Conservation (phyloP, 2,888 invertebrate species). For the Autographa pulchrina region DNA sequence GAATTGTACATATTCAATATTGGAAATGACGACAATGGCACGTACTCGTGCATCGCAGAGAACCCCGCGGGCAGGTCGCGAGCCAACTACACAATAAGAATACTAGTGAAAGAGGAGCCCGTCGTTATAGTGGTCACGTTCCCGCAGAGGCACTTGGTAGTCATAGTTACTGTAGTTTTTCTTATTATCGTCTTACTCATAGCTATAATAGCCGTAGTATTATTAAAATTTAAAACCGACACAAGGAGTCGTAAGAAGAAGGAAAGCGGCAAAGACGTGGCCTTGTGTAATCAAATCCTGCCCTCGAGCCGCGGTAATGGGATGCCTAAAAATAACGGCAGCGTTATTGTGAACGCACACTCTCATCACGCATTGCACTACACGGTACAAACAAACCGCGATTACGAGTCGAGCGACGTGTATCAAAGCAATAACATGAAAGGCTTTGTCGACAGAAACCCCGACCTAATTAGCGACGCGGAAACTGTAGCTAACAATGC, state of each 20-base stretch:
- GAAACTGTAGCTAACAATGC: slow-evolving; percentile 89
- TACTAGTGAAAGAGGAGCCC: slow-evolving; percentile 93
- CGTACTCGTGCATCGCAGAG: slow-evolving; percentile 95
- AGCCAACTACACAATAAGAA: slow-evolving; percentile 94
- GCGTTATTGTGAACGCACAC: slow-evolving; percentile 88
- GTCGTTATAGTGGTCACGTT: slow-evolving; percentile 91
- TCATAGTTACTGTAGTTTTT: slow-evolving; percentile 91
- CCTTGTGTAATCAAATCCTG: slow-evolving; percentile 89
- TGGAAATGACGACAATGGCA: slow-evolving; percentile 94
- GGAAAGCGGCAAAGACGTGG: slow-evolving; percentile 90
- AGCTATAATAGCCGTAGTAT: slow-evolving; percentile 91
- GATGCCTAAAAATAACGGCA: slow-evolving; percentile 89
- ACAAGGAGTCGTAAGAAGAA: slow-evolving; percentile 87
- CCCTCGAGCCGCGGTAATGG: slow-evolving; percentile 84
- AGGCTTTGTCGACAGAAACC: slow-evolving; percentile 92
- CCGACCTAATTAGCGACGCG: slow-evolving; percentile 94
- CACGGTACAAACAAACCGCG: slow-evolving; percentile 84
- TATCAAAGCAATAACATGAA: slow-evolving; percentile 86
- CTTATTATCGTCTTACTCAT: slow-evolving; percentile 91
- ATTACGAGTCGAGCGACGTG: slow-evolving; percentile 89
- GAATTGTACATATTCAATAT: slow-evolving; percentile 94
- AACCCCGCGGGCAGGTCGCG: slow-evolving; percentile 94
- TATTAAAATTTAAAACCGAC: slow-evolving; percentile 88
- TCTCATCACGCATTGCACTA: slow-evolving; percentile 89
- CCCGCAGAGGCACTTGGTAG: slow-evolving; percentile 92